Base-by-base conservation (phyloP, 1,140 invertebrate genomes). In the Lethrus apterus region DNA sequence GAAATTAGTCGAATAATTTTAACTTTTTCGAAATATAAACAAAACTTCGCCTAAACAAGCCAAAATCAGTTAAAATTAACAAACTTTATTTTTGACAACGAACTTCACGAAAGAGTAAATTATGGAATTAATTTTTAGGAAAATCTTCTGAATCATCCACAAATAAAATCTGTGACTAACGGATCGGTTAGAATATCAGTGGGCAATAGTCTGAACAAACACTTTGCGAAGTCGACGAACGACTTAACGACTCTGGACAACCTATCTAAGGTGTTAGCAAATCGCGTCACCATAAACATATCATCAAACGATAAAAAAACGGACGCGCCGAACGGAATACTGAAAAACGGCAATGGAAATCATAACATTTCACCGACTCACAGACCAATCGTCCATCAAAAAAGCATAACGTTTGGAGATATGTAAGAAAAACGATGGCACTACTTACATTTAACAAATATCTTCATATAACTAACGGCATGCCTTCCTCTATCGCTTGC, bases 151-250 rank as follows among this genome's bases (percentile, higher is more conserved):
- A 55, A 58, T 48, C 49, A 32, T 46, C 52, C 55, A 8, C 54
- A 56, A 50, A 64, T 60, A 26, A 60, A 58, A 49, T 48, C 58
- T 8, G 55, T 64, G 67, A 63, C 68, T 70, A 63, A 72, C 69
- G 60, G 63, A 66, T 57, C 67, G 62, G 59, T 74, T 64, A 36
- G 65, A 66, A 66, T 70, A 68, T 51, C 73, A 63, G 48, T 69
- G 58, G 48, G 69, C 70, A 57, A 60, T 58, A 51, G 73, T 15
- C 41, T 70, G 10, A 74, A 72, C 69, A 62, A 68, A 40, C 63
- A 65, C 24, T 64, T 70, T 47, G 60, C 56, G 8, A 67, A 66
- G 48, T 65, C 65, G 4, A 58, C 55, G 24, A 62, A 55, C 41
- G 58, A 62, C 44, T 31, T 62, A 23, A 56, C 50, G 19, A 46